phyloP scores from a whole-genome alignment of 2,797 vertebrate genomes.

The Melanotaenia trifasciata region DNA sequence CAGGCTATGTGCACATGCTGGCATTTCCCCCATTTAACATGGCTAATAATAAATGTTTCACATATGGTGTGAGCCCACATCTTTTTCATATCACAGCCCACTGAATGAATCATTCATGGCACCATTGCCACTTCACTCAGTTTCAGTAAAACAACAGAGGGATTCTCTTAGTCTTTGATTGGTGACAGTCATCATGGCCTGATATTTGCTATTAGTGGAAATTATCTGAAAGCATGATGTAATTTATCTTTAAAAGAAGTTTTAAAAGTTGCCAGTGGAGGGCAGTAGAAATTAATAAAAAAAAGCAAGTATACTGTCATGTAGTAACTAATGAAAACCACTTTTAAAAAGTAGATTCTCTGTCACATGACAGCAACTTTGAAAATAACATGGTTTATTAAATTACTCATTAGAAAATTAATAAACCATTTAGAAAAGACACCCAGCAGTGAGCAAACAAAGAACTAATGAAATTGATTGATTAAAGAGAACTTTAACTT shows the following conservation, averaged over 20 bases:
- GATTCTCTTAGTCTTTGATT: slow-evolving; percentile 58
- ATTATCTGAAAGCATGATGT: slow-evolving; percentile 76
- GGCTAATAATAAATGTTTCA: slow-evolving; percentile 50
- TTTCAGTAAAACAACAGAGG: slow-evolving; percentile 60
- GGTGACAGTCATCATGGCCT: slow-evolving; percentile 73
- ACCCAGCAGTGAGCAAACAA: background rate
- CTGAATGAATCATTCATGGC: slow-evolving; percentile 42
- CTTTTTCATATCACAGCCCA: slow-evolving; percentile 27
- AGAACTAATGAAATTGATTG: background rate
- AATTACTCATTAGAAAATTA: background rate
- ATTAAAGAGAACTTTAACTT: background rate
- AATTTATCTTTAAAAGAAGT: slow-evolving; percentile 50
- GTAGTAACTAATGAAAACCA: background rate
- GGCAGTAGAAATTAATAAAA: slow-evolving; percentile 52
- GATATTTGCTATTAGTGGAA: slow-evolving; percentile 71
- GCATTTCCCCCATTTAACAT: slow-evolving; percentile 19
- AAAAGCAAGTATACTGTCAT: background rate
- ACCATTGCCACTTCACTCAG: slow-evolving; percentile 42
- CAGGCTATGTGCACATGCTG: slow-evolving; percentile 16
- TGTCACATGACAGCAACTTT: background rate
- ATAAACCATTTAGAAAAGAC: background rate
- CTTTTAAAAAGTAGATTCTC: background rate
- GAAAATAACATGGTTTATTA: background rate
- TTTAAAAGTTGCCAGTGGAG: slow-evolving; percentile 52
- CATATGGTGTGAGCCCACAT: slow-evolving; percentile 46